Evolutionary conservation across 2,797 vertebrate species (phyloP).

Genomic region (Cygnus olor): DNA sequence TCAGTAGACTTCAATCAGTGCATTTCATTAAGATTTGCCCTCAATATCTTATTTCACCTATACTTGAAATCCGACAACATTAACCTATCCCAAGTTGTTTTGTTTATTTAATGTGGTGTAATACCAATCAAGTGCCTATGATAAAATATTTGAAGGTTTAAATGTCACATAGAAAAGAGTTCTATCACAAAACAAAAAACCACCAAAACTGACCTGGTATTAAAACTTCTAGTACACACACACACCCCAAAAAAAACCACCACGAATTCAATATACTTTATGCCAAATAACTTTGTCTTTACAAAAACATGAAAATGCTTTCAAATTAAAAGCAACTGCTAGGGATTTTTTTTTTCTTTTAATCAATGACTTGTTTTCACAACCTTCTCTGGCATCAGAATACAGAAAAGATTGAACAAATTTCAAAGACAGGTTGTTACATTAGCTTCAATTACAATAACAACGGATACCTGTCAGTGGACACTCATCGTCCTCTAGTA

Average conservation of each 20-base stretch:
- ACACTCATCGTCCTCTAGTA: background rate
- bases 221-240: background rate
- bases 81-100: background rate
- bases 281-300: background rate
- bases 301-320: background rate
- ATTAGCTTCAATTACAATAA: background rate
- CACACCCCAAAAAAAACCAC: too few species aligned
- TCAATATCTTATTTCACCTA: background rate
- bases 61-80: background rate
- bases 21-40: background rate
- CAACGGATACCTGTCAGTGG: background rate
- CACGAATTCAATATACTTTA: background rate
- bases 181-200: background rate
- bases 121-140: background rate
- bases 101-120: fast-evolving
- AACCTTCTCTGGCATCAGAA: background rate
- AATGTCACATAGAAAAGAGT: background rate
- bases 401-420: background rate
- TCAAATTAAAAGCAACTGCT: background rate
- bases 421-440: background rate
- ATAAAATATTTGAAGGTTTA: background rate
- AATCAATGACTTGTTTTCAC: background rate
- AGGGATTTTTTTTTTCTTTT: background rate
- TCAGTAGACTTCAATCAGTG: background rate
- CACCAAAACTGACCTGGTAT: background rate